Evolutionary conservation across 2,888 invertebrate species (phyloP).

Genomic region (Gibbula magus): DNA sequence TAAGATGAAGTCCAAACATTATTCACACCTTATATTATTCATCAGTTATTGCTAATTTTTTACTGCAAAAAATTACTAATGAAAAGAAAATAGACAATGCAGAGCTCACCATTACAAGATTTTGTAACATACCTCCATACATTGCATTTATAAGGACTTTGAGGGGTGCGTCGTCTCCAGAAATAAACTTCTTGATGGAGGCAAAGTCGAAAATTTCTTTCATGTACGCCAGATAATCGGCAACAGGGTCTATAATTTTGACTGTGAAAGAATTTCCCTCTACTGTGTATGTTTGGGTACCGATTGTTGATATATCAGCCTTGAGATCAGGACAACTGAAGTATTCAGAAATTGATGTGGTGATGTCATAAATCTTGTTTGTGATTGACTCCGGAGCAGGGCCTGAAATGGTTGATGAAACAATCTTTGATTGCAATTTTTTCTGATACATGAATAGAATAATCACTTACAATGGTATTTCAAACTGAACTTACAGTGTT

Average conservation of each 20-base stretch:
- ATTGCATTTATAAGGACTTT: constrained; percentile 93
- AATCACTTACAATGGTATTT: no score
- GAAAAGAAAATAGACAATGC: no score
- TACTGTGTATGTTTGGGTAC: constrained; percentile 81
- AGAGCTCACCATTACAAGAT: no score
- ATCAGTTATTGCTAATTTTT: no score
- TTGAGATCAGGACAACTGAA: constrained; percentile 86
- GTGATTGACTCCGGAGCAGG: constrained; percentile 95
- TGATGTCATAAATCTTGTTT: constrained; percentile 88
- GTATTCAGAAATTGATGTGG: constrained; percentile 87
- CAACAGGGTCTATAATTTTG: constrained; percentile 91
- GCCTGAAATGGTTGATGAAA: constrained; percentile 74
- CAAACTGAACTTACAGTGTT: no score
- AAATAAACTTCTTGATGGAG: constrained; percentile 84
- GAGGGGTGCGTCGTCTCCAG: constrained; percentile 81
- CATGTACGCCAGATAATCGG: constrained; percentile 92
- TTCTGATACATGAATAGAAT: no score
- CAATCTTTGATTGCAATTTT: not conserved
- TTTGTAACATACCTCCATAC: constrained; percentile 86
- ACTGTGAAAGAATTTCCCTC: constrained; percentile 67
- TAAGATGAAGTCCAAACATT: no score
- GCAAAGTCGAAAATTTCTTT: constrained; percentile 96
- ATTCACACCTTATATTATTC: no score
- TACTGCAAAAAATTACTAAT: no score
- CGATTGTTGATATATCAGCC: constrained; percentile 81